phyloP scores from a whole-genome alignment of 92 coral and sea anemone species.

The Phenganax stokvisi region DNA sequence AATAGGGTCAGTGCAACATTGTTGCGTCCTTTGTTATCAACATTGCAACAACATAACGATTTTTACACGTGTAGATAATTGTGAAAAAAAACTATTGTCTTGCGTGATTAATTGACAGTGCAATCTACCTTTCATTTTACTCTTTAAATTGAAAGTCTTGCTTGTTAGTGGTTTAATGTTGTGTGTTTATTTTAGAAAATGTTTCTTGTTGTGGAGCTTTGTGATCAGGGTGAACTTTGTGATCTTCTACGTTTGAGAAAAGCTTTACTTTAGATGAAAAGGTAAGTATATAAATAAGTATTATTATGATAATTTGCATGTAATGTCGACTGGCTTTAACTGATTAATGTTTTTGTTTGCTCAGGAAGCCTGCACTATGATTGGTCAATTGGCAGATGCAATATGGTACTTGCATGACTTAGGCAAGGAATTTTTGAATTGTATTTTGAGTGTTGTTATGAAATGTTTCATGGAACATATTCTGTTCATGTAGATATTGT shows the following conservation, averaged over 20 bases:
- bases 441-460: too few relatives aligned
- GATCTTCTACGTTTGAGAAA: slow-evolving; percentile 69
- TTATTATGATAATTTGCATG: too few relatives aligned
- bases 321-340: too few relatives aligned
- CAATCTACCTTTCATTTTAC: not conserved
- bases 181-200: slow-evolving; percentile 56
- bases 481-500: slow-evolving; percentile 66
- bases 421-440: slow-evolving; percentile 47
- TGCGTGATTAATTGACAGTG: too few relatives aligned
- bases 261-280: slow-evolving; percentile 60
- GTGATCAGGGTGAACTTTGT: slow-evolving; percentile 92
- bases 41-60: too few relatives aligned
- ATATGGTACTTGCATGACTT: slow-evolving; percentile 90
- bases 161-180: not conserved
- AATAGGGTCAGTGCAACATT: too few relatives aligned
- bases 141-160: too few relatives aligned
- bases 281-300: slow-evolving; percentile 41
- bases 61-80: too few relatives aligned
- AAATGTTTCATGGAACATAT: not conserved
- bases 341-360: too few relatives aligned
- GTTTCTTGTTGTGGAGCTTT: slow-evolving; percentile 94
- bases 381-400: slow-evolving; percentile 87
- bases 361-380: slow-evolving; percentile 92
- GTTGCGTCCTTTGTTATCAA: too few relatives aligned
- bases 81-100: too few relatives aligned